Evolutionary conservation across 2,113 vertebrate genomes (phyloP).

Genomic region (Hippocampus comes): DNA sequence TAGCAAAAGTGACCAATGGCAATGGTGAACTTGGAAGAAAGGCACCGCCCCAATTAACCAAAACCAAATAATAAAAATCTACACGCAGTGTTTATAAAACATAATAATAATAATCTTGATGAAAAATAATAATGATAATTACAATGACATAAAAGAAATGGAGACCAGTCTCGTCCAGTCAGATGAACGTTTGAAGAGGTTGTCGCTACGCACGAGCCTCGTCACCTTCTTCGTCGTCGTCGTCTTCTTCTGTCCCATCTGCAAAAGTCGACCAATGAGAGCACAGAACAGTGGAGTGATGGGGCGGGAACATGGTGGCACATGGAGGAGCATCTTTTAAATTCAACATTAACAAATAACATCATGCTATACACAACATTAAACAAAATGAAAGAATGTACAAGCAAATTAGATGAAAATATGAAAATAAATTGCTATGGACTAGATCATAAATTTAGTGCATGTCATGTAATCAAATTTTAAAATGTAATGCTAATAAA

Average conservation of each 20-base stretch:
- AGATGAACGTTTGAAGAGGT: background rate
- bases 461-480: no score
- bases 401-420: no score
- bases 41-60: background rate
- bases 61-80: background rate
- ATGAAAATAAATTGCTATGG: no score
- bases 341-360: no score
- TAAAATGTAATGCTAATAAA: no score
- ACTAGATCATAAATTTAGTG: no score
- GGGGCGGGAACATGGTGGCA: background rate
- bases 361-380: no score
- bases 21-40: background rate
- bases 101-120: background rate
- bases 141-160: background rate
- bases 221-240: background rate
- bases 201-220: background rate
- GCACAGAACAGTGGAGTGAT: background rate
- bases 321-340: no score
- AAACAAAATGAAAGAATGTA: no score
- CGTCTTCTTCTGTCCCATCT: background rate
- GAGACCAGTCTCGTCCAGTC: background rate
- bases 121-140: background rate
- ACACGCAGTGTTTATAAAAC: conserved; percentile 6
- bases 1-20: background rate
- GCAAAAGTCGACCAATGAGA: conserved; percentile 4